Evolutionary conservation across 2,113 vertebrate species (phyloP).

Genomic region (Heloderma charlesbogerti): DNA sequence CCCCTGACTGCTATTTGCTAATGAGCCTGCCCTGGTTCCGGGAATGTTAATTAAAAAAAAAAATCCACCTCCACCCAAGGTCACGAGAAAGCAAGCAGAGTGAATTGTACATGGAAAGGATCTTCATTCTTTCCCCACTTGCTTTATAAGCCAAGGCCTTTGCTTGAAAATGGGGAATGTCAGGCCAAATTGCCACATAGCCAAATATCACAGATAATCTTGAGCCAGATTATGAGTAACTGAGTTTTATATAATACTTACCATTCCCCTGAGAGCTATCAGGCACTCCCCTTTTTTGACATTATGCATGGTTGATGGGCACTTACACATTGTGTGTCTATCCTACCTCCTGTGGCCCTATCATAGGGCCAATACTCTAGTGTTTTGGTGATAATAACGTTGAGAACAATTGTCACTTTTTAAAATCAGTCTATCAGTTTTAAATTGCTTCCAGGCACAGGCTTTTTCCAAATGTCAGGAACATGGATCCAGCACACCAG

Average conservation of each 20-base stretch:
- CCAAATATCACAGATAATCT: background rate
- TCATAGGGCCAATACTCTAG: background rate
- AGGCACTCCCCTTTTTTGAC: background rate
- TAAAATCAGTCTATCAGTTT: background rate
- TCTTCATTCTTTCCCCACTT: background rate
- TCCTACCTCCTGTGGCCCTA: background rate
- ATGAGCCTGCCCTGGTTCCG: background rate
- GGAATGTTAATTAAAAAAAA: background rate
- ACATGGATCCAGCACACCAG: background rate
- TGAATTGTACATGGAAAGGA: background rate
- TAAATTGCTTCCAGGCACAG: background rate
- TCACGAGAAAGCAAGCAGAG: background rate
- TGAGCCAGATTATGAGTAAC: background rate
- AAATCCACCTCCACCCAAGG: background rate
- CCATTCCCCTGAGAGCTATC: background rate
- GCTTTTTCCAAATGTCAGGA: background rate
- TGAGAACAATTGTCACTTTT: background rate
- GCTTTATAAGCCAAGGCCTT: background rate
- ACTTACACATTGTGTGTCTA: background rate
- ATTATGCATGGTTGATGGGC: background rate
- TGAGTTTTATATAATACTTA: background rate
- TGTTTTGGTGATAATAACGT: background rate
- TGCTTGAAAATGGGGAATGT: background rate
- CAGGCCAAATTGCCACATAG: conserved; percentile 9
- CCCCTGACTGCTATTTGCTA: background rate